phyloP scores from a whole-genome alignment of 2,113 vertebrate species.

The Rhinolophus ferrumequinum region DNA sequence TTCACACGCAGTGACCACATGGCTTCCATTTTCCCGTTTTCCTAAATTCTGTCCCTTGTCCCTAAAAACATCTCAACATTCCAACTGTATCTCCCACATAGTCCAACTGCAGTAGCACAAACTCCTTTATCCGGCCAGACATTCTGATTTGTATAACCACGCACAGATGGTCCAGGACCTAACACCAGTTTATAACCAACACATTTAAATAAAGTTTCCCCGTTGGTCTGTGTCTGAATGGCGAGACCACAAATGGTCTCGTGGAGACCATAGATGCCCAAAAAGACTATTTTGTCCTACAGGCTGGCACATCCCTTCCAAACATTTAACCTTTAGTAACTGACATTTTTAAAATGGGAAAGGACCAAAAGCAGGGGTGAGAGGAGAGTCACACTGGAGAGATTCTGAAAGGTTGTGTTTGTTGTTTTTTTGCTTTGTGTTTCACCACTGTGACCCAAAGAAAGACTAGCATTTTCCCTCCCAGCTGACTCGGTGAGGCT shows the following conservation, averaged over 20 bases:
- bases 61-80: background rate
- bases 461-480: background rate
- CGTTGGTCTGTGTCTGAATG: background rate
- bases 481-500: background rate
- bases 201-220: background rate
- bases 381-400: background rate
- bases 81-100: background rate
- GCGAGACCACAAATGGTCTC: background rate
- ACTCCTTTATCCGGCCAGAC: background rate
- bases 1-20: background rate
- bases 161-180: background rate
- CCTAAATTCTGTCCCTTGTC: background rate
- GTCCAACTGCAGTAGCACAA: background rate
- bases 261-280: background rate
- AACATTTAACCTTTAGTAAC: background rate
- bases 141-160: background rate
- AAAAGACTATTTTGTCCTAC: background rate
- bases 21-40: background rate
- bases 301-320: background rate
- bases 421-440: slow-evolving; percentile 41
- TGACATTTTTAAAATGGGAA: slow-evolving; percentile 20
- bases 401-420: background rate
- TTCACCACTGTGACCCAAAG: background rate
- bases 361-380: background rate
- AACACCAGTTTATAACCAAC: too few species aligned